Evolutionary conservation across 2,888 invertebrate species (phyloP).

Genomic region (Trimorus sp.): DNA sequence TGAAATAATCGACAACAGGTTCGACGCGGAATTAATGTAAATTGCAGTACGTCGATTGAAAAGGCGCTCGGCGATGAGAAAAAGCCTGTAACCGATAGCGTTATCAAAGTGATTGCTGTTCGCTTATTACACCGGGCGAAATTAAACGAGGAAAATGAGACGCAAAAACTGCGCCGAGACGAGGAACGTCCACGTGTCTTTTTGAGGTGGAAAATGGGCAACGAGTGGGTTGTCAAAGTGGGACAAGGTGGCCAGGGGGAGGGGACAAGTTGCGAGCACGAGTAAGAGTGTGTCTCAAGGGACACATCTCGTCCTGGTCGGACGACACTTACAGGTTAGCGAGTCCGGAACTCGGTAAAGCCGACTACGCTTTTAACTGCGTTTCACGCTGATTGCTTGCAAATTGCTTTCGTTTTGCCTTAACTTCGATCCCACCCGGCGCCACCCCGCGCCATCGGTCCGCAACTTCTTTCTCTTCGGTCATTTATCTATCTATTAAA

Average conservation of each 20-base stretch:
- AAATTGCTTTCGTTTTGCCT: slow-evolving; percentile 74
- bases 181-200: slow-evolving; percentile 37
- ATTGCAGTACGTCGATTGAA: too few species aligned
- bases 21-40: too few species aligned
- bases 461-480: slow-evolving; percentile 46
- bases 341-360: slow-evolving; percentile 71
- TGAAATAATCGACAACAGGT: too few species aligned
- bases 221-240: slow-evolving; percentile 59
- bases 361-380: slow-evolving; percentile 74
- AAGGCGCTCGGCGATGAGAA: too few species aligned
- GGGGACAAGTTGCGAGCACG: slow-evolving; percentile 69
- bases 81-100: too few species aligned
- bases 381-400: slow-evolving; percentile 75
- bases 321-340: slow-evolving; percentile 75
- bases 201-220: slow-evolving; percentile 57
- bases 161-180: too few species aligned
- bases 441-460: slow-evolving; percentile 49
- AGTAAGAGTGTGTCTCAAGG: slow-evolving; percentile 73
- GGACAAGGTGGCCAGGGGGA: slow-evolving; percentile 31
- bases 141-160: too few species aligned
- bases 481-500: slow-evolving; percentile 61
- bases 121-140: too few species aligned
- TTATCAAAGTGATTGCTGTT: too few species aligned
- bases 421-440: slow-evolving; percentile 56
- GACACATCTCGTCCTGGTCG: slow-evolving; percentile 74